Percentiles rank a stretch among this genome's conserved stretches.
Evolutionary conservation across 2,888 invertebrate species (phyloP).

Genomic region (Agrochola lota): DNA sequence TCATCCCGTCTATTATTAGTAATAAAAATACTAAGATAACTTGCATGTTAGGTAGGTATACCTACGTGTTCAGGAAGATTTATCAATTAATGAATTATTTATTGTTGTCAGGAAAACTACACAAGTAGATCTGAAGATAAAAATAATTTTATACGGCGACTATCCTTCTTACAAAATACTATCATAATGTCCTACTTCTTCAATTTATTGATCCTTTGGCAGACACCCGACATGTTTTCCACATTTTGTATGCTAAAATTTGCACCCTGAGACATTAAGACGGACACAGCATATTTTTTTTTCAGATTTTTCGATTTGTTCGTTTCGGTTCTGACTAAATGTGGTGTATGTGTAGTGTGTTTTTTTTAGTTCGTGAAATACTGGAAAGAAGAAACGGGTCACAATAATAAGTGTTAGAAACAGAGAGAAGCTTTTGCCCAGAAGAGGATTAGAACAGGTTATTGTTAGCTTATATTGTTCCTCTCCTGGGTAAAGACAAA

Average conservation of each 20-base stretch:
- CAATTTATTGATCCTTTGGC: not conserved
- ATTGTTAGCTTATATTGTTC: not conserved
- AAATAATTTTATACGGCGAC: not conserved
- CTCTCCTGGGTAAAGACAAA: not conserved
- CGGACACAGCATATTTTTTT: not conserved
- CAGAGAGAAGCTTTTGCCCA: not conserved
- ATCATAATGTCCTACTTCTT: not conserved
- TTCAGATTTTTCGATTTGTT: too few relatives aligned
- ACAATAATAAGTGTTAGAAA: not conserved
- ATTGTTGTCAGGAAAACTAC: conserved; percentile 28
- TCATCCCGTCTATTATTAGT: not conserved
- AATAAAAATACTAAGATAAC: not conserved
- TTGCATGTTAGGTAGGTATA: not conserved
- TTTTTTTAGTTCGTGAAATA: not conserved
- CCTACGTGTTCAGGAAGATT: conserved; percentile 20
- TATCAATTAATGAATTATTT: conserved; percentile 33
- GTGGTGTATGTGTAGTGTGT: too few relatives aligned
- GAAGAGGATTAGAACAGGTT: not conserved
- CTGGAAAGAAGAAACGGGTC: not conserved
- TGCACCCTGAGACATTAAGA: not conserved
- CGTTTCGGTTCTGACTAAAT: too few relatives aligned
- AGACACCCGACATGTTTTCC: not conserved
- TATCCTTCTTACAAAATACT: conserved; percentile 11
- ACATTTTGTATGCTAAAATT: not conserved
- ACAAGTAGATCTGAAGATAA: conserved; percentile 10